A percentile compares a stretch with the other conserved stretches of the same genome.
Evolutionary conservation across 2,888 invertebrate genomes (phyloP).

Genomic region (Acrobasis repandana): DNA sequence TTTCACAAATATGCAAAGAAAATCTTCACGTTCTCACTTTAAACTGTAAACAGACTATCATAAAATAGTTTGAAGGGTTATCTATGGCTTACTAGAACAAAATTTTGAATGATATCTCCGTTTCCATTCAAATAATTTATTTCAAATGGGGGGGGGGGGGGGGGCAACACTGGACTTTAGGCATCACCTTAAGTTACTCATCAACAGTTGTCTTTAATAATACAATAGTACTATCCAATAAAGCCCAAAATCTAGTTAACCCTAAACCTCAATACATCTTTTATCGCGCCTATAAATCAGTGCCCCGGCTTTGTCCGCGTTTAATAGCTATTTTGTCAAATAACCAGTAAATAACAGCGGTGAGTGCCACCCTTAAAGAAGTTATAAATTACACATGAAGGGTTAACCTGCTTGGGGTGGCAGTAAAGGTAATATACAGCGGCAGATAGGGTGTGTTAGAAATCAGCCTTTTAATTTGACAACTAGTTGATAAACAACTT

Average conservation of each 20-base stretch:
- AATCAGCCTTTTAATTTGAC: conserved; percentile 10
- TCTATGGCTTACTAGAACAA: too few species aligned
- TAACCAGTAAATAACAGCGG: conserved; percentile 64
- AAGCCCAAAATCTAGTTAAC: conserved; percentile 29
- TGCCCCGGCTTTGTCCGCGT: conserved; percentile 32
- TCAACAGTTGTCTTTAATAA: conserved; percentile 41
- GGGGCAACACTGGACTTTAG: too few species aligned
- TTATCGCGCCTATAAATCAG: conserved; percentile 48
- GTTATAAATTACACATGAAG: conserved; percentile 50
- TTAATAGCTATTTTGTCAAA: conserved; percentile 70
- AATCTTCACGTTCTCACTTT: too few species aligned
- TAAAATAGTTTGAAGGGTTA: too few species aligned
- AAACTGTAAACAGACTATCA: too few species aligned
- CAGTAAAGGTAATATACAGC: conserved; percentile 17
- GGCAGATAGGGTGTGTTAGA: conserved; percentile 9
- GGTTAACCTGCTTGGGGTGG: conserved; percentile 18
- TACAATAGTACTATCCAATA: conserved; percentile 7
- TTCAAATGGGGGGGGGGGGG: too few species aligned
- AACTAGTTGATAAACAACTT: conserved; percentile 11
- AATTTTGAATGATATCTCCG: too few species aligned
- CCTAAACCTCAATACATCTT: conserved; percentile 30
- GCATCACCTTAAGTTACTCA: neutral
- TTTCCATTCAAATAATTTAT: too few species aligned
- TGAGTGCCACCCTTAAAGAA: conserved; percentile 53
- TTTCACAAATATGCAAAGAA: too few species aligned